Evolutionary conservation across 2,888 invertebrate genomes (phyloP).

Genomic region (Platerodrilus igneus): DNA sequence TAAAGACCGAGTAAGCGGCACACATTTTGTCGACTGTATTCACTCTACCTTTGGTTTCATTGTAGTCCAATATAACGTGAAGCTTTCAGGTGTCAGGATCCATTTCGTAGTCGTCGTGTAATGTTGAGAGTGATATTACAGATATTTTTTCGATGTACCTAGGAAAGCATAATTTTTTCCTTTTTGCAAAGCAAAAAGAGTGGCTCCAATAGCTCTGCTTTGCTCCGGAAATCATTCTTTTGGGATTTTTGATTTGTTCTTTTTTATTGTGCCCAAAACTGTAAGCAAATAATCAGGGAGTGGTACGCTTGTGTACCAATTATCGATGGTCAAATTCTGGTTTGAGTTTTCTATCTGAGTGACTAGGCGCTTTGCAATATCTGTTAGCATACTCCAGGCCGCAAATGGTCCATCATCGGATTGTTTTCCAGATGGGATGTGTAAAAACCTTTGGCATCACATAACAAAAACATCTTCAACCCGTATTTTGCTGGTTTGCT

Average conservation of each 20-base stretch:
- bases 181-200: conserved; percentile 15
- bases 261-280: conserved; percentile 16
- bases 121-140: conserved; percentile 17
- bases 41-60: conserved; percentile 10
- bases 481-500: conserved; percentile 30
- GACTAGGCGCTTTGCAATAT: conserved; percentile 25
- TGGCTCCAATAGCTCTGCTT: conserved; percentile 11
- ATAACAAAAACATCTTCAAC: conserved; percentile 25
- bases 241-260: conserved; percentile 12
- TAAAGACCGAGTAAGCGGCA: conserved; percentile 8
- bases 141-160: conserved; percentile 17
- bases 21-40: conserved; percentile 11
- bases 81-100: conserved; percentile 26
- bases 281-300: conserved; percentile 11
- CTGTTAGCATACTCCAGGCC: conserved; percentile 9
- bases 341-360: conserved; percentile 20
- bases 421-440: conserved; percentile 14
- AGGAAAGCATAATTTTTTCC: conserved; percentile 15
- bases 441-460: conserved; percentile 25
- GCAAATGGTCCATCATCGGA: conserved; percentile 14
- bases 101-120: conserved; percentile 20
- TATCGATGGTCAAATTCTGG: conserved; percentile 27
- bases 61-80: conserved; percentile 15
- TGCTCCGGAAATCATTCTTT: conserved; percentile 8
- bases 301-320: conserved; percentile 2